Evolutionary conservation across 2,888 invertebrate species (phyloP), one percentile per base, ranked within the genome.

Genomic region (Anoplius nigerrimus): DNA sequence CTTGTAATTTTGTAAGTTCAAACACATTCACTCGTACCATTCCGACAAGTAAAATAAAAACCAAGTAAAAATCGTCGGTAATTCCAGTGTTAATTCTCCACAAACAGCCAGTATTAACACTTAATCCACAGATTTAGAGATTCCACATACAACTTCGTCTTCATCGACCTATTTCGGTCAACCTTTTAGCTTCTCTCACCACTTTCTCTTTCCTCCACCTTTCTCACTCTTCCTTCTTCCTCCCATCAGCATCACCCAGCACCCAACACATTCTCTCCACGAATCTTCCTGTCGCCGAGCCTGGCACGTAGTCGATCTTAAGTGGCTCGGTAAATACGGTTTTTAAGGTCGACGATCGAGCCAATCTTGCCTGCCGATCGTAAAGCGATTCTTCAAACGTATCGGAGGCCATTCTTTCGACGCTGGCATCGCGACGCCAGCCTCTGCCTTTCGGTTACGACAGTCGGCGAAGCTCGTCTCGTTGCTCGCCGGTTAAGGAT

Each of bases 251-350:
- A 8, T 6, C 22, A 5, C 20, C 3, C 24, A 6, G 24, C 34
- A 6, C 34, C 4, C 11, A 34, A 34, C 18, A 21, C 21, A 13
- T 15, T 56, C 56, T 15, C 43, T 34, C 11, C 11, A 34, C 34
- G 34, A 13, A 13, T 13, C 34, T 2, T 52, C 2, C 55, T 62
- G 62, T 69, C 65, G 68, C 58, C 51, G 55, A 71, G 57, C 74
- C 24, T 65, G 59, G 69, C 71, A 73, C 75, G 73, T 75, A 75
- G 69, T 46, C 55, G 57, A 66, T 58, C 61, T 71, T 72, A 70
- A 76, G 63, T 71, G 69, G 58, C 51, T 68, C 64, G 66, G 74
- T 78, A 82, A 80, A 79, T 76, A 78, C 64, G 69, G 66, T 69
- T 72, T 77, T 77, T 76, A 72, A 74, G 73, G 51, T 45, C 64